Conservation (phyloP, 2,888 invertebrate genomes). For the Villa cingulata region DNA sequence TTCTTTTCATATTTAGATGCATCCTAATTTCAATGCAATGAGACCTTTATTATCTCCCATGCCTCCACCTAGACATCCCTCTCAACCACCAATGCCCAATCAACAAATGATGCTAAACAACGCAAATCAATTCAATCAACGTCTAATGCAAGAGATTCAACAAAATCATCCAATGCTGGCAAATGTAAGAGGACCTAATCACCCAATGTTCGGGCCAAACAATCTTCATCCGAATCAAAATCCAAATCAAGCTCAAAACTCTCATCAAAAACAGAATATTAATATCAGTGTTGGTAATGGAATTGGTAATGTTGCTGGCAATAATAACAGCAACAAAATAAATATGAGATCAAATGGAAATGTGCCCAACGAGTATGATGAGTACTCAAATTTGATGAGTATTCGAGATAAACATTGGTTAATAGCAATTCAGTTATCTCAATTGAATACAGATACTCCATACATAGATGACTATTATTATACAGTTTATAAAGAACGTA, state of each 20-base stretch:
- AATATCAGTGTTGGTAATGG: not conserved
- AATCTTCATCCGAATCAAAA: slow-evolving; percentile 8
- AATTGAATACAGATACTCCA: slow-evolving; percentile 87
- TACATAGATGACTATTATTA: slow-evolving; percentile 96
- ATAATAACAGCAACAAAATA: slow-evolving; percentile 6
- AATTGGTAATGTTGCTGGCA: not conserved
- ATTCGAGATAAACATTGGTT: slow-evolving; percentile 91
- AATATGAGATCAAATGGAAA: slow-evolving; percentile 19
- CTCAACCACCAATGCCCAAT: slow-evolving; percentile 23
- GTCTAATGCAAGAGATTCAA: slow-evolving; percentile 35
- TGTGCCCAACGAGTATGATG: slow-evolving; percentile 45
- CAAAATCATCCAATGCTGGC: slow-evolving; percentile 35
- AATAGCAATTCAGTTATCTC: slow-evolving; percentile 85
- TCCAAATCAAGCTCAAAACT: slow-evolving; percentile 19
- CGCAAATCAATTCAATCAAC: slow-evolving; percentile 28
- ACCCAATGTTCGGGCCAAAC: slow-evolving; percentile 15
- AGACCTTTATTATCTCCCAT: slow-evolving; percentile 23
- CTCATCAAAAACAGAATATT: slow-evolving; percentile 8
- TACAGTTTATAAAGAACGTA: slow-evolving; percentile 61
- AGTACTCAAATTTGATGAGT: slow-evolving; percentile 88
- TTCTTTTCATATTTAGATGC: slow-evolving; percentile 20
- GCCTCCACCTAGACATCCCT: slow-evolving; percentile 31
- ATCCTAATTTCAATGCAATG: slow-evolving; percentile 34
- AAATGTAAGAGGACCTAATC: slow-evolving; percentile 19
- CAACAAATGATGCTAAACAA: slow-evolving; percentile 20